These are phyloP conservation scores for Sturnira hondurensis DNA, from an alignment of 2,113 vertebrate genomes.

Conservation along the genomic window DNA sequence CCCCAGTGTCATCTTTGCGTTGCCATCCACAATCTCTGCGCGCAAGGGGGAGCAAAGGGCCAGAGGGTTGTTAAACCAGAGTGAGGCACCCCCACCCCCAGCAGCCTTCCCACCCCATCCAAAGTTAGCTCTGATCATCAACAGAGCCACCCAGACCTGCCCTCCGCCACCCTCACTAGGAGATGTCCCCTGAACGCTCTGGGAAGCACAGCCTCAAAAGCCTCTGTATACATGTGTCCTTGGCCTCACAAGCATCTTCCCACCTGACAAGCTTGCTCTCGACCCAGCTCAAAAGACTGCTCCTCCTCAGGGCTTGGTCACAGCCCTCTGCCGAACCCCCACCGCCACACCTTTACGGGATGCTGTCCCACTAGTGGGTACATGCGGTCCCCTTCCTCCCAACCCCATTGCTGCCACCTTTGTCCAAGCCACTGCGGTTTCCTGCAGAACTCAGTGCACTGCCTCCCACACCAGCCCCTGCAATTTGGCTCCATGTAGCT, in stretches of 20 bases:
- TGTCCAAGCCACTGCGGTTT: too few species aligned
- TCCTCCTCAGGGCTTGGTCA: background rate
- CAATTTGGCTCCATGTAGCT: too few species aligned
- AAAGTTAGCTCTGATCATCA: accelerated
- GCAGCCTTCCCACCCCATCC: background rate
- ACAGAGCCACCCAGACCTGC: background rate
- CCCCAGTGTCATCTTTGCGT: constrained; percentile 95
- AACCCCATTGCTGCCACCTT: background rate
- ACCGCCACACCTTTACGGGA: too few species aligned
- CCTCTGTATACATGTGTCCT: background rate
- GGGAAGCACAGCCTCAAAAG: background rate
- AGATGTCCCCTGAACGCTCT: accelerated
- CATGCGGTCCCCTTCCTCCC: background rate
- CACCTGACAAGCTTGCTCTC: accelerated
- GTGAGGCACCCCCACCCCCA: background rate
- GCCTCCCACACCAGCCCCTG: background rate
- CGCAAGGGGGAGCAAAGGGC: background rate
- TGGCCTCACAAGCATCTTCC: background rate
- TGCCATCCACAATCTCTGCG: constrained; percentile 96
- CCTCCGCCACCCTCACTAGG: background rate
- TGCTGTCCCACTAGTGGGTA: background rate
- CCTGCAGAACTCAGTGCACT: background rate
- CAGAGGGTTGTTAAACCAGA: background rate
- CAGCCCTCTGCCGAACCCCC: too few species aligned
- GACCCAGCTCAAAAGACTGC: background rate